Evolutionary conservation across 2,797 vertebrate genomes (phyloP), one percentile per base, ranked within the genome.

Genomic region (Xenopus petersii): DNA sequence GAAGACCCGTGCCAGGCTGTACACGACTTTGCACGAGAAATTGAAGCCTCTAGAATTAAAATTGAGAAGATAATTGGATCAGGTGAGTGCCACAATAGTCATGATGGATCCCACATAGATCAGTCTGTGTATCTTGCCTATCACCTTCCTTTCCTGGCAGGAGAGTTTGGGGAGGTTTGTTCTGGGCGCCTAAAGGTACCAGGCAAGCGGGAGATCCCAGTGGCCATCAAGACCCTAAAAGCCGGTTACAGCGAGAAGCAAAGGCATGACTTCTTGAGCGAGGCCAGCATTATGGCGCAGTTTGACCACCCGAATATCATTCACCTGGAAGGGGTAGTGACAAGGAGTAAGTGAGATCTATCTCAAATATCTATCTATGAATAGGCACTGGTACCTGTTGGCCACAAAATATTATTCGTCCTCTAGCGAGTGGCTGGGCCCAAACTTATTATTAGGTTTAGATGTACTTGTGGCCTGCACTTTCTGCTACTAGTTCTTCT

Each of bases 31-130:
- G 95, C 96, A 80, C 87, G 94, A 69, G 96, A 99, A 91, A 99
- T 99, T 3, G 96, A 99, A 83, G 95, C 96, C n/a, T 98, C 96
- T 69, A 89, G 95, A 83, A 97, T 99, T 89, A 98, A 96, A 91
- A 97, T 99, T 0, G 97, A 98, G 90, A 97, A 96, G 87, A 94
- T 99, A 86, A 98, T 99, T 46, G 96, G 96, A 61, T 98, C 95
- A 47, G 97, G 97, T 98, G 86, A 93, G 91, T 89, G 11, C 9
- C 55, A 17, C n/a, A n/a, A 16, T 16, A 10, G 1, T 56, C 7
- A 2, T 5, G 5, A 16, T 17, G 16, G 13, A 13, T 16, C 13
- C 9, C 54, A 12, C 4, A 12, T 15, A 51, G 49, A 51, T 51
- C 12, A 12, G 49, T 4, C 12, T 15, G 16, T 56, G 7, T 2